These are phyloP conservation scores for Aplodontia rufa DNA, from an alignment of 2,113 vertebrate genomes.

Conservation along the genomic window DNA sequence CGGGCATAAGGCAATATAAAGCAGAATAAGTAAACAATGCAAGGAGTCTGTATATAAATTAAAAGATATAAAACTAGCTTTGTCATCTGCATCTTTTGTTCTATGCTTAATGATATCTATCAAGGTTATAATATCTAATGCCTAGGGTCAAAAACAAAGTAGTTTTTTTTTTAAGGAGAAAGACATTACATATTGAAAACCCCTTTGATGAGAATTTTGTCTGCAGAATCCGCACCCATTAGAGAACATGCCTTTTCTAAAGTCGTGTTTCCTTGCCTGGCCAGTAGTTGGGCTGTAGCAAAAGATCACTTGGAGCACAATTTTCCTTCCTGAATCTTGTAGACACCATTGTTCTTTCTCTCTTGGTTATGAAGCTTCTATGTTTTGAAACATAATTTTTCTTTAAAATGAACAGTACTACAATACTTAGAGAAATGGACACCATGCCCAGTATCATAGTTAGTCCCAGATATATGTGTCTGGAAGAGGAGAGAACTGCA, in stretches of 20 bases:
- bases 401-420: slow-evolving; percentile 88
- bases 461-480: slow-evolving; percentile 92
- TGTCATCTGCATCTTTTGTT: neutral
- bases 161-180: neutral
- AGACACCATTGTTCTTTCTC: slow-evolving; percentile 81
- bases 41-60: slow-evolving; percentile 1
- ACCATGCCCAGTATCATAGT: slow-evolving; percentile 89
- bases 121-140: neutral
- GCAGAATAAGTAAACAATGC: neutral
- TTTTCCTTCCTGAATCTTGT: slow-evolving; percentile 85
- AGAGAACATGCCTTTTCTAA: slow-evolving; percentile 73
- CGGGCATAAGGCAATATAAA: neutral
- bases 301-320: slow-evolving; percentile 80
- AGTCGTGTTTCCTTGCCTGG: slow-evolving; percentile 91
- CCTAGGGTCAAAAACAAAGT: slow-evolving; percentile 30
- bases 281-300: slow-evolving; percentile 82
- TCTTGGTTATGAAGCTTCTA: slow-evolving; percentile 75
- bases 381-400: slow-evolving; percentile 83
- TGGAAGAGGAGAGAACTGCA: slow-evolving; percentile 79
- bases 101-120: neutral
- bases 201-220: slow-evolving; percentile 40
- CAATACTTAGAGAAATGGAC: slow-evolving; percentile 89
- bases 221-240: slow-evolving; percentile 47
- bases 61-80: slow-evolving; percentile 3
- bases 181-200: neutral